Evolutionary conservation across 2,888 invertebrate species (phyloP), one percentile per base, ranked within the genome.

Genomic region (Diarsia brunnea): DNA sequence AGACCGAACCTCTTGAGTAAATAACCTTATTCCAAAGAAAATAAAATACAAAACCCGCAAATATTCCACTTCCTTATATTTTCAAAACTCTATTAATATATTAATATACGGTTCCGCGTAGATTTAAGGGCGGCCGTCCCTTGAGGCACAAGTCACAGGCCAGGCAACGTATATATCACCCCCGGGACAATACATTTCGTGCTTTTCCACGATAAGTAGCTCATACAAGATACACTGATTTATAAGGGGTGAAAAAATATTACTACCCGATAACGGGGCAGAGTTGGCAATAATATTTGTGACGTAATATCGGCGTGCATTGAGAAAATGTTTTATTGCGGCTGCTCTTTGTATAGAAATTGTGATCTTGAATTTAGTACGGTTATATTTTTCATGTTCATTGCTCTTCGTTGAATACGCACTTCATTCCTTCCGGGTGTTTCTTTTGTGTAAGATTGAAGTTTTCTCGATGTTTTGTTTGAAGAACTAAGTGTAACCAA

Each of bases 221-320:
- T 92, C 91, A 92, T 93, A 92, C 91, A 90, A 92, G 94, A 94
- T 94, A 93, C 92, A 93, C 92, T 94, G 95, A 95, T 94, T 94
- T 95, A 95, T 95, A 93, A 89, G 91, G 91, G 91, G 87, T 86
- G 88, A 91, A 91, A 93, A 94, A 93, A 92, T 93, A 93, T 91
- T 92, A 90, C 89, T 72, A 73, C 81, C 82, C 84, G 88, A 87
- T 89, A 90, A 86, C 87, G 82, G 80, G 86, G 86, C 84, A 86
- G 81, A 86, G 84, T 86, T 84, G 84, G 84, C 81, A 87, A 87
- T 87, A 85, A 85, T 86, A 86, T 83, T 81, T 81, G 75, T 85
- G 78, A 80, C 75, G 81, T 82, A 86, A 87, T 87, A 61, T 85
- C 61, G 71, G 72, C 65, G 43, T 83, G 86, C 83, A 89, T 86